Conservation (phyloP, 2,113 vertebrate species). For the Amphiprion ocellaris region DNA sequence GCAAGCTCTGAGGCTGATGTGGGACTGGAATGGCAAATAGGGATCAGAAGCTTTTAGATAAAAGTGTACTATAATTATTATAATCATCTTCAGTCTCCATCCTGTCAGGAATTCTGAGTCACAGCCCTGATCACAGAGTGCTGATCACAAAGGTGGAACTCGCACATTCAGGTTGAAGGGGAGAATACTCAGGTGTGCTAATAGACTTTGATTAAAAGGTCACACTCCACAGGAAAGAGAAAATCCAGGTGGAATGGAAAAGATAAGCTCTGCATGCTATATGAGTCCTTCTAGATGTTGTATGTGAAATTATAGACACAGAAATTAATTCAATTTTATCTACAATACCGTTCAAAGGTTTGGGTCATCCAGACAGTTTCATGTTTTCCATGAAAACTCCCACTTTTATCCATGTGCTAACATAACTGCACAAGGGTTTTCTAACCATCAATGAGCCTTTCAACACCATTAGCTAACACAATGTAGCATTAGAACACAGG, state of each 20-base stretch:
- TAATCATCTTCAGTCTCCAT: slow-evolving; percentile 29
- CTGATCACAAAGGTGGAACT: neutral
- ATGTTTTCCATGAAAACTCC: too few species aligned
- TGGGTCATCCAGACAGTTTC: too few species aligned
- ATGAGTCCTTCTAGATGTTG: neutral
- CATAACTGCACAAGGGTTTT: too few species aligned
- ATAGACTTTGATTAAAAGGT: neutral
- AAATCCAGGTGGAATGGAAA: neutral
- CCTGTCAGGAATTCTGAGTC: slow-evolving; percentile 6
- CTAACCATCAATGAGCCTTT: too few species aligned
- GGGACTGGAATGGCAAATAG: neutral
- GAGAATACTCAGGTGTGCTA: neutral
- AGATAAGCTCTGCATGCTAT: neutral
- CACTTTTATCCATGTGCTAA: too few species aligned
- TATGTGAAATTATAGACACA: neutral
- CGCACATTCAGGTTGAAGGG: neutral
- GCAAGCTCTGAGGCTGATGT: neutral
- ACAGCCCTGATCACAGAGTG: slow-evolving; percentile 1
- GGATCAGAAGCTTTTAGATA: slow-evolving; percentile 5
- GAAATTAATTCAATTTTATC: neutral
- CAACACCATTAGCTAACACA: too few species aligned
- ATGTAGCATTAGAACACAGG: too few species aligned
- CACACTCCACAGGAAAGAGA: neutral
- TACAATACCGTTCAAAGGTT: too few species aligned
- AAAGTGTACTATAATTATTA: slow-evolving; percentile 30